These are phyloP conservation scores for Nomada flava DNA, from an alignment of 2,888 invertebrate genomes.

Conservation along the genomic window DNA sequence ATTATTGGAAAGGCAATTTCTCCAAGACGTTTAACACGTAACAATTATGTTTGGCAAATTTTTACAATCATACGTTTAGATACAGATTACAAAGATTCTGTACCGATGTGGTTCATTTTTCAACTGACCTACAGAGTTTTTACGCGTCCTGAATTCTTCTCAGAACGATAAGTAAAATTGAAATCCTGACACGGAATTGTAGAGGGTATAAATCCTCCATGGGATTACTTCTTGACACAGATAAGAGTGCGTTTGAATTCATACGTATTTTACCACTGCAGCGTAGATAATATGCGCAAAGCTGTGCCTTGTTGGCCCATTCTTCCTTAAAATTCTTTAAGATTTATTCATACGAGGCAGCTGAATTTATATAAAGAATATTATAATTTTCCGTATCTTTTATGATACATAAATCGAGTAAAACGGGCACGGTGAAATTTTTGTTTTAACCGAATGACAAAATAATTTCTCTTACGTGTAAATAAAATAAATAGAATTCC, in stretches of 20 bases:
- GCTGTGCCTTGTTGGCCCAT: background rate
- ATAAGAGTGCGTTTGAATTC: slow-evolving; percentile 24
- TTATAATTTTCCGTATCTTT: background rate
- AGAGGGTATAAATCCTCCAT: slow-evolving; percentile 16
- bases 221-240: slow-evolving; percentile 28
- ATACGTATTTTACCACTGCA: slow-evolving; percentile 15
- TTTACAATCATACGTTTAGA: background rate
- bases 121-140: background rate
- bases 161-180: slow-evolving; percentile 13
- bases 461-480: too few species aligned
- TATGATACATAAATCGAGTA: background rate
- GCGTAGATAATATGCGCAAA: slow-evolving; percentile 9
- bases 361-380: background rate
- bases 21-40: too few species aligned
- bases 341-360: slow-evolving; percentile 7
- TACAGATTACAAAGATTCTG: background rate
- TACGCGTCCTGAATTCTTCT: background rate
- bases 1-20: too few species aligned
- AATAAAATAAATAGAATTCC: too few species aligned
- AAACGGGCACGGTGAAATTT: too few species aligned
- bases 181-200: slow-evolving; percentile 14
- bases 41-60: background rate
- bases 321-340: slow-evolving; percentile 2
- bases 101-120: background rate
- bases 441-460: too few species aligned